Percentiles rank a stretch among this genome's conserved stretches.
phyloP scores from a whole-genome alignment of 1,140 invertebrate species.

The Melitaea cinxia region DNA sequence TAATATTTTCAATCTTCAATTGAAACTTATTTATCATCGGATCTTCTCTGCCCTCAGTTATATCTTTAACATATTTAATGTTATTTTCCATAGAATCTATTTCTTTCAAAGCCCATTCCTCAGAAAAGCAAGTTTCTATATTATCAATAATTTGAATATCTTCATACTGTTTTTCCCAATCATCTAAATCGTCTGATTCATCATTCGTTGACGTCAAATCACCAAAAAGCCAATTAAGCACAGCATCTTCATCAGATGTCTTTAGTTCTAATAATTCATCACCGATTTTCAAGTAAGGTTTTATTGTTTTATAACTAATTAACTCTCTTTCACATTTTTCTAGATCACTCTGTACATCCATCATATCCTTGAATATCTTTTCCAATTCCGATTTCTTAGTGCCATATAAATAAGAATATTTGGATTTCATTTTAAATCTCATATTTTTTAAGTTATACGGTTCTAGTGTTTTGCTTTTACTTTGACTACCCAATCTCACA shows the following conservation, averaged over 20 bases:
- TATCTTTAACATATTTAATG: constrained; percentile 58
- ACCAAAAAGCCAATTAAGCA: constrained; percentile 62
- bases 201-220: constrained; percentile 36
- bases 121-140: constrained; percentile 63
- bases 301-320: constrained; percentile 51
- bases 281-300: constrained; percentile 46
- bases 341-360: constrained; percentile 59
- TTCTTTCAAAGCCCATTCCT: constrained; percentile 57
- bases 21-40: constrained; percentile 54
- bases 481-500: constrained; percentile 88
- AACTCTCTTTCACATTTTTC: constrained; percentile 67
- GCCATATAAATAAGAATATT: constrained; percentile 61
- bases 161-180: constrained; percentile 50
- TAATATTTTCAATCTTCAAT: constrained; percentile 47
- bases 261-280: constrained; percentile 47
- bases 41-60: constrained; percentile 47
- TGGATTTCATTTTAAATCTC: constrained; percentile 58
- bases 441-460: constrained; percentile 76
- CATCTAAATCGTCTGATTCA: constrained; percentile 40
- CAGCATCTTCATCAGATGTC: constrained; percentile 53
- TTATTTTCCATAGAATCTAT: constrained; percentile 62
- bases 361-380: constrained; percentile 60
- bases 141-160: constrained; percentile 22
- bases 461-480: constrained; percentile 83
- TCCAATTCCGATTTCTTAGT: constrained; percentile 62